Conservation (phyloP, 1,140 invertebrate species). For the Lasioglossum baleicum region DNA sequence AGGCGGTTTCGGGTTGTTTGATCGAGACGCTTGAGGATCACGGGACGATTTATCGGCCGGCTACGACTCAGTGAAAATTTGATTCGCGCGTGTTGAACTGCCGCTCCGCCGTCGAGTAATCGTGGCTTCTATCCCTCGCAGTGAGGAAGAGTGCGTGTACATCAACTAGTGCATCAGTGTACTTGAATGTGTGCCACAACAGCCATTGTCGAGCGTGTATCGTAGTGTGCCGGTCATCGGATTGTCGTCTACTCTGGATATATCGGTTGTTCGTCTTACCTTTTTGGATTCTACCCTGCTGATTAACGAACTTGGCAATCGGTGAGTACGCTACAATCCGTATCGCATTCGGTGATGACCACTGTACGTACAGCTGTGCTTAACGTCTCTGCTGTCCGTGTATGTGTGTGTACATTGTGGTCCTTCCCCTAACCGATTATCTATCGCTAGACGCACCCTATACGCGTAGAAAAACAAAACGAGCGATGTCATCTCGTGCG, state of each 20-base stretch:
- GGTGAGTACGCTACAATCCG: constrained; percentile 23
- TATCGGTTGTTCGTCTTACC: constrained; percentile 20
- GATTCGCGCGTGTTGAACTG: constrained; percentile 33
- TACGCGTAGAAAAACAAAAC: constrained; percentile 10
- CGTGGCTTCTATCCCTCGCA: constrained; percentile 25
- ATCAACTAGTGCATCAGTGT: constrained; percentile 59
- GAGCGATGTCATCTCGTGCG: not conserved
- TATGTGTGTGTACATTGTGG: not conserved
- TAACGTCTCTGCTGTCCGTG: not conserved
- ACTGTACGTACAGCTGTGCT: not conserved
- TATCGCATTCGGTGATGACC: not conserved
- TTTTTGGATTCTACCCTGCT: constrained; percentile 43
- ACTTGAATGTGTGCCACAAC: constrained; percentile 55
- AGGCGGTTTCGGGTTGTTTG: constrained; percentile 22
- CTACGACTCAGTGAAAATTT: constrained; percentile 19
- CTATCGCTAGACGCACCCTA: constrained; percentile 42
- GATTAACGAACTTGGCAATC: not conserved
- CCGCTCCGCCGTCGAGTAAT: constrained; percentile 16
- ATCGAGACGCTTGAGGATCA: not conserved
- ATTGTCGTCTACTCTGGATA: constrained; percentile 32
- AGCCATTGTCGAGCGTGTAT: constrained; percentile 64
- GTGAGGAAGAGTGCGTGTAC: constrained; percentile 58
- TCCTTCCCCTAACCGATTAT: not conserved
- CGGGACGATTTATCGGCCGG: not conserved
- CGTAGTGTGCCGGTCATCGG: constrained; percentile 48